Evolutionary conservation across 35 echinoderm and acorn worm species (phyloP).

Genomic region (Strongylocentrotus purpuratus): DNA sequence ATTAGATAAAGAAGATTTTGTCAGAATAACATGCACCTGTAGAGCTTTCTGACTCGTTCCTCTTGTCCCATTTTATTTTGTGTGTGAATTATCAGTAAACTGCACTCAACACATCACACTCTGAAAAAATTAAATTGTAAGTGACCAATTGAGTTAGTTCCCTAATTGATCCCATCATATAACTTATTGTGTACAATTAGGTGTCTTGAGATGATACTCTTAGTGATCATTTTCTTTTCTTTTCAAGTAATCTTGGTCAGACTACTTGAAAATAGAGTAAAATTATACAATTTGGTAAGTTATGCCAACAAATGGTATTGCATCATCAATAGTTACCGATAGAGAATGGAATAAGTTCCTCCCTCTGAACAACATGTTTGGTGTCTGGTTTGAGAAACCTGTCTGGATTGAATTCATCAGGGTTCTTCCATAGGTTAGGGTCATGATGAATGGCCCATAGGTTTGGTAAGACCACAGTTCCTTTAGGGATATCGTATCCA

Average conservation of each 20-base stretch:
- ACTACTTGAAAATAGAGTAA: neutral
- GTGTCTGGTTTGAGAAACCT: slow-evolving; percentile 36
- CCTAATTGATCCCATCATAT: too few species aligned
- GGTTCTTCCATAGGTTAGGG: slow-evolving; percentile 49
- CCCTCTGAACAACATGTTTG: slow-evolving; percentile 3
- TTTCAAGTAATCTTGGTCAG: neutral
- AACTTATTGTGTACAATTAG: neutral
- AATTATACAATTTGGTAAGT: too few species aligned
- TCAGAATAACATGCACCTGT: too few species aligned
- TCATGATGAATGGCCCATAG: slow-evolving; percentile 58
- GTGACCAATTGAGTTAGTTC: too few species aligned
- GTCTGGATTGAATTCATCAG: slow-evolving; percentile 43
- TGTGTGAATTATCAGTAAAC: too few species aligned
- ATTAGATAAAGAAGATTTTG: too few species aligned
- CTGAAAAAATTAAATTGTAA: too few species aligned
- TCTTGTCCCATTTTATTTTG: too few species aligned
- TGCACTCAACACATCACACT: too few species aligned
- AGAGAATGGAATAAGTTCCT: slow-evolving; percentile 52
- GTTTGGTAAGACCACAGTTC: slow-evolving; percentile 51
- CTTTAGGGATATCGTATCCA: slow-evolving; percentile 56
- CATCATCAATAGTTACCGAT: slow-evolving; percentile 36
- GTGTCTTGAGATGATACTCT: too few species aligned
- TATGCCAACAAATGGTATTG: too few species aligned
- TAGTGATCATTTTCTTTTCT: neutral
- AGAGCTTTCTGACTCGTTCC: too few species aligned